Percentiles rank a stretch among this genome's conserved stretches.
Evolutionary conservation across 1,140 invertebrate genomes (phyloP).

Genomic region (Zaprionus ornatus): DNA sequence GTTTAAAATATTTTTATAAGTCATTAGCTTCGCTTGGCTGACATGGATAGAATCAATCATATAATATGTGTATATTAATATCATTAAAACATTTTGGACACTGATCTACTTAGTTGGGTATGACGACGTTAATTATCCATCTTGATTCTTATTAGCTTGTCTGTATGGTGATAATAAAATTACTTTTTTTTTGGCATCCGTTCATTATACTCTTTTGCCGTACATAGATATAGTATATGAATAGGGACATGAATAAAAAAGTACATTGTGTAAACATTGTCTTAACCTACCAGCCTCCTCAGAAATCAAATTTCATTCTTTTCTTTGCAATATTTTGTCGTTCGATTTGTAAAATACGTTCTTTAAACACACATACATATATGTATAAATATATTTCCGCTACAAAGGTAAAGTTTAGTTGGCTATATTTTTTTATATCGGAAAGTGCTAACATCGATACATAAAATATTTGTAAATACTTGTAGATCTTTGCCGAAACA

Average conservation of each 20-base stretch:
- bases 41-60: slow-evolving; percentile 25
- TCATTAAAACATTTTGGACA: slow-evolving; percentile 10
- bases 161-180: neutral
- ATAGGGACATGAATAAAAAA: neutral
- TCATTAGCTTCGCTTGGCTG: neutral
- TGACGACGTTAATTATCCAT: neutral
- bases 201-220: neutral
- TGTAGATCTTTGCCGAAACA: neutral
- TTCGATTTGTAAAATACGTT: slow-evolving; percentile 8
- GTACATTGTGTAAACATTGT: slow-evolving; percentile 20
- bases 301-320: slow-evolving; percentile 29
- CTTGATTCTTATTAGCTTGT: neutral
- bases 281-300: slow-evolving; percentile 58
- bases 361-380: neutral
- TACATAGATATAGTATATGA: slow-evolving; percentile 6
- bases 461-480: slow-evolving; percentile 1
- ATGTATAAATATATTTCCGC: neutral
- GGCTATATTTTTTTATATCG: neutral
- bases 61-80: slow-evolving; percentile 1
- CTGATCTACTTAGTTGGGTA: neutral
- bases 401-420: neutral
- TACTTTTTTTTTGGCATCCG: neutral
- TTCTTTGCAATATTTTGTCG: slow-evolving; percentile 24
- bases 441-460: neutral
- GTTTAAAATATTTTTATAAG: slow-evolving; percentile 7